Base-by-base conservation (phyloP, 2,113 vertebrate species). In the Caretta caretta region DNA sequence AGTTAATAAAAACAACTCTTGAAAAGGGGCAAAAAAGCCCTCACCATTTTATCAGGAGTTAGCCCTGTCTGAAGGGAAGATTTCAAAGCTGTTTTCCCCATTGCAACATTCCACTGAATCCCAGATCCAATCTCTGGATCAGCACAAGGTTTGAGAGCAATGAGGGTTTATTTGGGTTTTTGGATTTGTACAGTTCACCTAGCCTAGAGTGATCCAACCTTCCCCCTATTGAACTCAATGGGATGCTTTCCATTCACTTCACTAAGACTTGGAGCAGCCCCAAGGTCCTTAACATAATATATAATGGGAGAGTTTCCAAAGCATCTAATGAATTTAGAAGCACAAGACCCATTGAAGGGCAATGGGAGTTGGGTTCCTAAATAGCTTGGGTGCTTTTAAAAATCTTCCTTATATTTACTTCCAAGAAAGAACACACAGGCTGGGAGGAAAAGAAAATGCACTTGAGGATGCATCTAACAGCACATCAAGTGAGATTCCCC, bases 171-270 rank as follows among this genome's bases (percentile, higher is more conserved):
- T 75, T 25, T 75, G 22, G 19, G 10, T 24, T 11, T 20, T 75
- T 20, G 22, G 38, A 42, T 75, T 38, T 75, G 38, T 22, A 20
- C 69, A 42, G 19, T 11, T 42, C 38, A 42, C 69, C 65, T 75
- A 12, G n/a, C 53, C 53, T 42, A 6, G 8, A 10, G 59, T 31
- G n/a, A 16, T n/a, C 19, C 1, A 2, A n/a, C 75, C 50, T 27
- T 6, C 1, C 42, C n/a, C 65, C 20, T 29, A 5, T 1, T 2
- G 1, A 53, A 7, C 25, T 8, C 2, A 0, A 24, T 2, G 38
- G 22, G 48, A n/a, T 22, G 24, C 62, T 78, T 80, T 42, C 88
- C 20, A 79, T 51, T 76, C 10, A 0, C 49, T 5, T 22, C 53
- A n/a, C 24, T 2, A 29, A 31, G 56, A 20, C 51, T 75, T 88